Percentiles rank a stretch among this genome's conserved stretches.
These are phyloP conservation scores for Erethizon dorsatum DNA, from an alignment of 2,797 vertebrate genomes.

Conservation along the genomic window DNA sequence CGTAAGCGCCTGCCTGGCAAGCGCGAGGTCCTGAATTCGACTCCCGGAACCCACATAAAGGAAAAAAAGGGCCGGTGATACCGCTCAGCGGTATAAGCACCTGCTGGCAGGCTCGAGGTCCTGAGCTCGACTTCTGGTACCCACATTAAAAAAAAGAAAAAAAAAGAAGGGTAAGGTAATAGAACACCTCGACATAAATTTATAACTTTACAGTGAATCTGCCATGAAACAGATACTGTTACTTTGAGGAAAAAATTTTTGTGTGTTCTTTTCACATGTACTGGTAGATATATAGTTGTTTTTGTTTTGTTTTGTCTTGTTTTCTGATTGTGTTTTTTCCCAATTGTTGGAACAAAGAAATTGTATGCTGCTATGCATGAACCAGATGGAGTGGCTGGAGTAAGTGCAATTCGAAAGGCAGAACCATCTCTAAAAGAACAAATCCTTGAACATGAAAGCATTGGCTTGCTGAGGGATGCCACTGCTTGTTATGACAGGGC, in stretches of 20 bases:
- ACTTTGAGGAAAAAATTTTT: neutral
- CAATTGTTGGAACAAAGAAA: constrained; percentile 86
- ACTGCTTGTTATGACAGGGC: constrained; percentile 98
- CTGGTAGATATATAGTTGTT: neutral
- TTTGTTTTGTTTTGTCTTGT: neutral
- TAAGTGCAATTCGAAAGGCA: constrained; percentile 96
- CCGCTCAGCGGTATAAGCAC: too few species aligned
- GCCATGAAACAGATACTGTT: neutral
- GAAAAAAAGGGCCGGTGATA: too few species aligned
- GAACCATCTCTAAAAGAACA: constrained; percentile 98
- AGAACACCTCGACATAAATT: constrained; percentile 32
- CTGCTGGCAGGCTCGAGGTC: too few species aligned
- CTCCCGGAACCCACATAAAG: too few species aligned
- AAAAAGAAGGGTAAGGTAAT: constrained; percentile 16
- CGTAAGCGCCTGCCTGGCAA: too few species aligned
- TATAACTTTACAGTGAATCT: neutral
- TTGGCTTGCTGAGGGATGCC: constrained; percentile 96
- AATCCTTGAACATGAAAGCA: constrained; percentile 98
- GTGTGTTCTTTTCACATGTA: neutral
- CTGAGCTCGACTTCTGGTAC: too few species aligned
- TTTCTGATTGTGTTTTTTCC: constrained; percentile 61
- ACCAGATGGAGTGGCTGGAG: constrained; percentile 97
- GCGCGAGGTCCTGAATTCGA: too few species aligned
- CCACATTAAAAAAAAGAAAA: too few species aligned
- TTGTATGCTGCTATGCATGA: constrained; percentile 99